Conservation (phyloP, 2,113 vertebrate species). For the Pseudois nayaur region DNA sequence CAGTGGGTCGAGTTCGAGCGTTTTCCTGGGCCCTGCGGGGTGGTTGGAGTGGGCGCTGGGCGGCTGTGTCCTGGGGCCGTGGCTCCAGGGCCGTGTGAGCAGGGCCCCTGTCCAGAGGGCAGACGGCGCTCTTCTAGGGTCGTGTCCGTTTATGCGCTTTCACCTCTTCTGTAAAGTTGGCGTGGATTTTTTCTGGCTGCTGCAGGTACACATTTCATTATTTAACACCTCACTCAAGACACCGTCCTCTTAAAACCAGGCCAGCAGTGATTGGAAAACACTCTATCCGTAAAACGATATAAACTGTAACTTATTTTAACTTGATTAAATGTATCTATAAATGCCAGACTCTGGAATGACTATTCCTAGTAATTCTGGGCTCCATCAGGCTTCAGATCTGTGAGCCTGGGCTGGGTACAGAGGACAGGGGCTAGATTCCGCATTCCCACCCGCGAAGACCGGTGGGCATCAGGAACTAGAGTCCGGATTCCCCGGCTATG, state of each 20-base stretch:
- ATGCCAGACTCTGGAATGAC: background rate
- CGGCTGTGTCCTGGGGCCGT: background rate
- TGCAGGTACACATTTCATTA: background rate
- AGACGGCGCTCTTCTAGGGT: background rate
- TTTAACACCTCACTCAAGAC: background rate
- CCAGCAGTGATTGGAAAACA: background rate
- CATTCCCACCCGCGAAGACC: accelerated
- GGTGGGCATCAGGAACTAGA: background rate
- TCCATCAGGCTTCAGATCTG: background rate
- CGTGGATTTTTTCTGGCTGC: background rate
- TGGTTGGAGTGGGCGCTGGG: background rate
- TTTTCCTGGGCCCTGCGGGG: background rate
- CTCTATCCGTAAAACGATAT: background rate
- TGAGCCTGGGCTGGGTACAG: background rate
- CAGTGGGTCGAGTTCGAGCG: background rate
- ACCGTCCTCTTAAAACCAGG: background rate
- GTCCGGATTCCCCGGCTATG: background rate
- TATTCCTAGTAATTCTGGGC: background rate
- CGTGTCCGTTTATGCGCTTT: accelerated
- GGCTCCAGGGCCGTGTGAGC: background rate
- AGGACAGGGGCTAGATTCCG: background rate
- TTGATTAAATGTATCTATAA: background rate
- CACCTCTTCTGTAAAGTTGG: background rate
- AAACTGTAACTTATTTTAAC: background rate
- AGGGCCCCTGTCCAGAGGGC: background rate